Conservation (phyloP, 2,797 vertebrate species). For the Myoxocephalus aenaeus region DNA sequence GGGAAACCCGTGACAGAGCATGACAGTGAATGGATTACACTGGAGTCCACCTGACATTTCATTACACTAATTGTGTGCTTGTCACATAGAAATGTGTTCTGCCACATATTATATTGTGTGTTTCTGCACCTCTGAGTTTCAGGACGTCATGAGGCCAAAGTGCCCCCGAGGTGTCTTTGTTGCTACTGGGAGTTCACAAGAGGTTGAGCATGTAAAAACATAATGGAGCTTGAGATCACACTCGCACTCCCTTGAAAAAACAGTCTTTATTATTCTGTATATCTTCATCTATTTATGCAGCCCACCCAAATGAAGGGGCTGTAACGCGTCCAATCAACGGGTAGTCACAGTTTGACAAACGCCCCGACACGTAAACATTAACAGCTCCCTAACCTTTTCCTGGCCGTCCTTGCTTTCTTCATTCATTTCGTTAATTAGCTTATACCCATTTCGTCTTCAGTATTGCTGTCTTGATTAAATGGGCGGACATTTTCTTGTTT, state of each 20-base stretch:
- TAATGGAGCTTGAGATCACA: conserved; percentile 35
- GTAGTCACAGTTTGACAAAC: conserved; percentile 66
- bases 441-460: conserved; percentile 68
- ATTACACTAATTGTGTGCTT: conserved; percentile 45
- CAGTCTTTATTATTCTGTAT: conserved; percentile 59
- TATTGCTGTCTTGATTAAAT: conserved; percentile 85
- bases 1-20: conserved; percentile 5
- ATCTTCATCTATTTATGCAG: conserved; percentile 60
- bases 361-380: conserved; percentile 61
- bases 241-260: conserved; percentile 39
- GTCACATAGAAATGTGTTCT: conserved; percentile 24
- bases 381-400: conserved; percentile 75
- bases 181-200: conserved; percentile 52
- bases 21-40: conserved; percentile 20
- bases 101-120: conserved; percentile 17
- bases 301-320: conserved; percentile 39
- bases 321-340: conserved; percentile 58
- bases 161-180: conserved; percentile 45
- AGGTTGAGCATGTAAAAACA: conserved; percentile 64
- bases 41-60: conserved; percentile 12
- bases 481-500: conserved; percentile 81
- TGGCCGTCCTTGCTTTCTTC: conserved; percentile 79
- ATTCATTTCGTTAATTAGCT: conserved; percentile 86
- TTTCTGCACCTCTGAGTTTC: conserved; percentile 26
- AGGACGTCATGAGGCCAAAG: conserved; percentile 19